Percentiles rank a stretch among this genome's conserved stretches.
These are phyloP conservation scores for Macroteleia sp. DNA, from an alignment of 2,888 invertebrate species.

Conservation along the genomic window DNA sequence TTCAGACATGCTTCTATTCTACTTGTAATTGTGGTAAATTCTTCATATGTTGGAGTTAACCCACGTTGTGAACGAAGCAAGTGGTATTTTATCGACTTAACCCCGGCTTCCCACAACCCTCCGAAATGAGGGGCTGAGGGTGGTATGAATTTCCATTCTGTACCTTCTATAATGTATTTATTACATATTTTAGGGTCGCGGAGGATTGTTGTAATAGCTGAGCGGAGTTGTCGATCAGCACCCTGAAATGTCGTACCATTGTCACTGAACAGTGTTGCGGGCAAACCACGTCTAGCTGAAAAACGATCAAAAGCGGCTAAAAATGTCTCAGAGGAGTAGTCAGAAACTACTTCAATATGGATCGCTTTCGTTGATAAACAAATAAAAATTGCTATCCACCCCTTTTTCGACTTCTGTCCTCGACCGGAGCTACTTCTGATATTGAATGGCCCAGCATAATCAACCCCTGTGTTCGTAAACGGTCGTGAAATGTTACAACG, in stretches of 20 bases:
- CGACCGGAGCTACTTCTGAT: not conserved
- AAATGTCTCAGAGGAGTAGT: conserved; percentile 20
- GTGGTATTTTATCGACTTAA: too few species aligned
- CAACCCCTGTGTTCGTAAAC: not conserved
- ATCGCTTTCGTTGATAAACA: conserved; percentile 12
- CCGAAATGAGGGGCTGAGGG: too few species aligned
- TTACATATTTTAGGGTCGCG: not conserved
- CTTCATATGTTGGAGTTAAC: conserved; percentile 1
- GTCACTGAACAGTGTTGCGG: not conserved
- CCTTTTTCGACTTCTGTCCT: conserved; percentile 1
- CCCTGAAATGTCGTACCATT: conserved; percentile 16
- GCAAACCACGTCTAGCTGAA: conserved; percentile 29
- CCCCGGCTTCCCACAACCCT: too few species aligned
- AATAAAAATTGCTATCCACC: conserved; percentile 12
- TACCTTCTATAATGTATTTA: not conserved
- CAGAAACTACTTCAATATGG: conserved; percentile 20
- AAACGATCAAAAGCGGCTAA: conserved; percentile 15
- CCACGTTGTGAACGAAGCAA: not conserved
- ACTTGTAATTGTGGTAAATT: not conserved
- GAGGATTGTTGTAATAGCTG: not conserved
- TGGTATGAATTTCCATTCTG: not conserved
- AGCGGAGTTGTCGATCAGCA: not conserved
- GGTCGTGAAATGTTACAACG: not conserved
- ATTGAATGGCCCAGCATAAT: conserved; percentile 4
- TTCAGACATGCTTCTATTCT: conserved; percentile 3